Evolutionary conservation across 2,113 vertebrate genomes (phyloP).

Genomic region (Pionites leucogaster): DNA sequence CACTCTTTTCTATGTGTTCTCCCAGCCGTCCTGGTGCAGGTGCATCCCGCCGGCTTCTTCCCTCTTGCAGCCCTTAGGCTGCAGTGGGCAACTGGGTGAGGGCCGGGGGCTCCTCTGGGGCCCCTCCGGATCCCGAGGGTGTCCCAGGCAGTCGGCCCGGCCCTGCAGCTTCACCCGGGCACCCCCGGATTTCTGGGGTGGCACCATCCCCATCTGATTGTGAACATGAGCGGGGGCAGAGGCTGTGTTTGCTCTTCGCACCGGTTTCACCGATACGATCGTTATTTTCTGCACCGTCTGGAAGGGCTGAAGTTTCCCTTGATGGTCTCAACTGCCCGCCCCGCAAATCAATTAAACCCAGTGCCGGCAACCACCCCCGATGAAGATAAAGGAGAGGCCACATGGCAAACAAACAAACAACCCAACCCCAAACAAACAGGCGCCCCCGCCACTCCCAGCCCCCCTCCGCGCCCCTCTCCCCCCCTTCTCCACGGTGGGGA

Average conservation of each 20-base stretch:
- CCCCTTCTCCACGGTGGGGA: not conserved
- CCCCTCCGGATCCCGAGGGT: accelerated
- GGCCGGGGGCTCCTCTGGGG: not conserved
- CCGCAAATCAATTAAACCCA: constrained; percentile 9
- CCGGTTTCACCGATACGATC: constrained; percentile 29
- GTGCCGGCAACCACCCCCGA: not conserved
- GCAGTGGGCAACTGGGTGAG: accelerated
- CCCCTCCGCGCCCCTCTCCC: not conserved
- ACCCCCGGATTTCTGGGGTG: not conserved
- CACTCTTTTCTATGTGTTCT: not conserved
- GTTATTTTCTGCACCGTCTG: not conserved
- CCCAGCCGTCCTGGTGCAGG: not conserved
- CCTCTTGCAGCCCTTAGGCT: not conserved
- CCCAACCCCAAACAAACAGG: not conserved
- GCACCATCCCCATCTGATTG: not conserved
- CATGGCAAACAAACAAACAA: constrained; percentile 13
- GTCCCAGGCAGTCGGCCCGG: not conserved
- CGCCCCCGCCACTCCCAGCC: constrained; percentile 4
- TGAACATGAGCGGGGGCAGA: not conserved
- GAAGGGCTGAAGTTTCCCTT: constrained; percentile 32
- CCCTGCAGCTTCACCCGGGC: not conserved
- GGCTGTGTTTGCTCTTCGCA: not conserved
- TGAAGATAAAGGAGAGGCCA: not conserved
- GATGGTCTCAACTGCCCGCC: constrained; percentile 7
- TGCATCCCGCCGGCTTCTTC: not conserved